These are phyloP conservation scores for Bruchidius siliquastri DNA, from an alignment of 2,888 invertebrate genomes.

Conservation along the genomic window DNA sequence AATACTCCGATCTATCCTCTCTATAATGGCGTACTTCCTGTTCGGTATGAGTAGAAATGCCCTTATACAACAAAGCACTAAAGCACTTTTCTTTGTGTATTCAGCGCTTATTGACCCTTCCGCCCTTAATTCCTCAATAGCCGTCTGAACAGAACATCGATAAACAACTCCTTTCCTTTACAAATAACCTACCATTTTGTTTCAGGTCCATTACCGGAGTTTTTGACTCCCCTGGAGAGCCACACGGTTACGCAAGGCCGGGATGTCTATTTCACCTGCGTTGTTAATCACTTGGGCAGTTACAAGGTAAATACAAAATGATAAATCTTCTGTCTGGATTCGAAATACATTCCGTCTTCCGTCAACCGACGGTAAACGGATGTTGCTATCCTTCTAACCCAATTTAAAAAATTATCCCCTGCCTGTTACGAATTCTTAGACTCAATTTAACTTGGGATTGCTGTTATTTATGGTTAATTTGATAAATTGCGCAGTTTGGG, in stretches of 20 bases:
- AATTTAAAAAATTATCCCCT: not conserved
- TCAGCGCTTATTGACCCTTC: not conserved
- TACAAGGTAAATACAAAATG: slow-evolving; percentile 63
- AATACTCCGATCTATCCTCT: too few relatives aligned
- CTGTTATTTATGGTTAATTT: not conserved
- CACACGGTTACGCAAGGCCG: slow-evolving; percentile 83
- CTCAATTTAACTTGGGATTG: not conserved
- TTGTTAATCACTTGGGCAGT: slow-evolving; percentile 82
- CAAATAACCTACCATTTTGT: slow-evolving; percentile 25
- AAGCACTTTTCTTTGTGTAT: not conserved
- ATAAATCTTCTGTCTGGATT: not conserved
- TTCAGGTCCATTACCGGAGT: slow-evolving; percentile 63
- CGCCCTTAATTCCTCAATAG: not conserved
- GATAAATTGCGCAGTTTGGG: not conserved
- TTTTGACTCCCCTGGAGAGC: slow-evolving; percentile 79
- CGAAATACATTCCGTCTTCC: not conserved
- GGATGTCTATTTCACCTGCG: slow-evolving; percentile 84
- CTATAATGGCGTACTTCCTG: too few relatives aligned
- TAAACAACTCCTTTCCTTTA: not conserved
- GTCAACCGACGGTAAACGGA: not conserved
- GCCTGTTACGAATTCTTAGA: not conserved
- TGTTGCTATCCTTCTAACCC: not conserved
- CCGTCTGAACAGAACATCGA: not conserved
- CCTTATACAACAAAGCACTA: not conserved
- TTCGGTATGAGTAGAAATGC: not conserved